Conservation (phyloP, 2,888 invertebrate species). For the Enchytraeus crypticus region DNA sequence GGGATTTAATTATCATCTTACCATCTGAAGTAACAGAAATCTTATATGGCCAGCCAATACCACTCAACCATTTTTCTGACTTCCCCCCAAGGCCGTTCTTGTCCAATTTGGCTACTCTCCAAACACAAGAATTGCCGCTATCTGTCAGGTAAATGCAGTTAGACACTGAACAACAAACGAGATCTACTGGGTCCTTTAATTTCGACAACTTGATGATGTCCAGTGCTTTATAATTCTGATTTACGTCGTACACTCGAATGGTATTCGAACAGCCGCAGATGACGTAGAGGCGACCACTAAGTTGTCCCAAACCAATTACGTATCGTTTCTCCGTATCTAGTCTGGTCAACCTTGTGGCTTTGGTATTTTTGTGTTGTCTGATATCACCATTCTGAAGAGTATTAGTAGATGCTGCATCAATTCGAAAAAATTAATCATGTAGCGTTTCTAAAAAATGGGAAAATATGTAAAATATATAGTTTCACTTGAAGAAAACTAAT, state of each 20-base stretch:
- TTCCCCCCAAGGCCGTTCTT: background rate
- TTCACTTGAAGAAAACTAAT: too few relatives aligned
- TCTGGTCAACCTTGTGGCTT: background rate
- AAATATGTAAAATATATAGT: too few relatives aligned
- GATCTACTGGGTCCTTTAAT: background rate
- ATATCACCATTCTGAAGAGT: too few relatives aligned
- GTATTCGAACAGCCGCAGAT: background rate
- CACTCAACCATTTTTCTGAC: background rate
- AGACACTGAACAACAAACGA: background rate
- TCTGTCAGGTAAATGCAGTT: conserved; percentile 4
- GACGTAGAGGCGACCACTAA: conserved; percentile 4
- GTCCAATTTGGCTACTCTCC: background rate
- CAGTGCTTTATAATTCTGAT: background rate
- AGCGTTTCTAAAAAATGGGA: too few relatives aligned
- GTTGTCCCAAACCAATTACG: background rate
- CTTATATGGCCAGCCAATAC: background rate
- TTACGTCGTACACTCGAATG: background rate
- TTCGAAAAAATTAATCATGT: too few relatives aligned
- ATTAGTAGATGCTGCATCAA: too few relatives aligned
- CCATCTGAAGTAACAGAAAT: background rate
- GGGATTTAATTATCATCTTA: background rate
- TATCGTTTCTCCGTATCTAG: background rate
- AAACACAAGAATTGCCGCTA: background rate
- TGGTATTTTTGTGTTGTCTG: too few relatives aligned
- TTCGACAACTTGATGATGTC: background rate